Conservation (phyloP, 2,888 invertebrate genomes). For the Hirtodrosophila cameraria region DNA sequence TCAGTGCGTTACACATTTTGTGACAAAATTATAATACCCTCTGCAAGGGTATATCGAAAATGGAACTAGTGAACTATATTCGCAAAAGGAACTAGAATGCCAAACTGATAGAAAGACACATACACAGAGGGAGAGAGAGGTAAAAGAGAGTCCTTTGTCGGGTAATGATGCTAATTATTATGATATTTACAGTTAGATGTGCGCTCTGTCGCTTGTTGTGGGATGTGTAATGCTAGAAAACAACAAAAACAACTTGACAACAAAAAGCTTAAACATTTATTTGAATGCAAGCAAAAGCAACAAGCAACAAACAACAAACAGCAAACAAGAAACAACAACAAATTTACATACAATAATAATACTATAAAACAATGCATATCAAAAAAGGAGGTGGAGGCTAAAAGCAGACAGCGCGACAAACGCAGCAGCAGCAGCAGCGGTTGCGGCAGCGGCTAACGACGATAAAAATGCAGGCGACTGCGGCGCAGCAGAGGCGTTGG, state of each 20-base stretch:
- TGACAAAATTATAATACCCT: no score
- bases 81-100: no score
- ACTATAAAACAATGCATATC: constrained; percentile 72
- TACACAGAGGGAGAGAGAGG: no score
- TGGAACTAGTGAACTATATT: no score
- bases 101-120: no score
- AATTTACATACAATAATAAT: constrained; percentile 58
- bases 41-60: no score
- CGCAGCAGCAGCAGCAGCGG: constrained; percentile 29
- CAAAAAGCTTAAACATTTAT: constrained; percentile 38
- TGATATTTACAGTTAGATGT: constrained; percentile 46
- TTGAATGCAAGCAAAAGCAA: constrained; percentile 46
- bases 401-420: constrained; percentile 65
- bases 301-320: constrained; percentile 6
- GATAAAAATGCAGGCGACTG: constrained; percentile 61
- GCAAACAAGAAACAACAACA: constrained; percentile 20
- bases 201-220: neutral
- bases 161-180: constrained; percentile 26
- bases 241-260: constrained; percentile 5
- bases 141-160: neutral
- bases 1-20: no score
- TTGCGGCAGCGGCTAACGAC: constrained; percentile 25
- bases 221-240: neutral
- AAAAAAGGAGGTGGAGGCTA: constrained; percentile 78
- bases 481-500: constrained; percentile 35